Evolutionary conservation across 2,797 vertebrate genomes (phyloP), one percentile per base, ranked within the genome.

Genomic region (Synanceia verrucosa): DNA sequence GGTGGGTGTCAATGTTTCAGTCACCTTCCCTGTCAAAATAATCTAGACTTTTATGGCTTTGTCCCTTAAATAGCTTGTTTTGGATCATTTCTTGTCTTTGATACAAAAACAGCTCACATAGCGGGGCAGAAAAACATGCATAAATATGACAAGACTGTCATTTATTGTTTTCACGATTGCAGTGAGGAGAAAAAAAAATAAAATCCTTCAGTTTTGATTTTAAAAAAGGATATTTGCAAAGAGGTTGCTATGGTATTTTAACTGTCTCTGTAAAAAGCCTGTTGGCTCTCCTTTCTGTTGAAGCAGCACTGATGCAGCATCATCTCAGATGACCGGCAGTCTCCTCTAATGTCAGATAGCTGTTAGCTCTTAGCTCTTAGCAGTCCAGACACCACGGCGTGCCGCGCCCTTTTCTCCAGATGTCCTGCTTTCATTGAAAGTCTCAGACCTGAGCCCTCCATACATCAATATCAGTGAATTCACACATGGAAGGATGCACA

Each of bases 401-500:
- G 86, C 87, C 86, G 31, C 86, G 13, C 91, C 92, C 86, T 79
- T 57, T 37, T 65, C 70, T 75, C 79, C 79, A 82, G 81, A 86
- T 70, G 13, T 21, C 36, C 73, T 37, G 28, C 36, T 75, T 65
- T 64, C 64, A 66, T 65, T 80, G 37, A 82, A 77, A 44, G 75
- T 74, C 74, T 67, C 59, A 48, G 69, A 52, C 79, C 61, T n/a
- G n/a, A 53, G 18, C 46, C 43, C 19, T 53, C 58, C 47, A 65
- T 52, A 63, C 76, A 74, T 85, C 78, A 76, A 58, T 69, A 46
- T 47, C 52, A 34, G 5, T 55, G 34, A 65, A 13, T 26, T 62
- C 68, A 19, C 65, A 61, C 33, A 58, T 18, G 10, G 24, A 57
- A 12, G 23, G 2, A 57, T 33, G 5, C 26, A 29, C 33, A 28